phyloP scores from a whole-genome alignment of 2,797 vertebrate species.

The Erethizon dorsatum region DNA sequence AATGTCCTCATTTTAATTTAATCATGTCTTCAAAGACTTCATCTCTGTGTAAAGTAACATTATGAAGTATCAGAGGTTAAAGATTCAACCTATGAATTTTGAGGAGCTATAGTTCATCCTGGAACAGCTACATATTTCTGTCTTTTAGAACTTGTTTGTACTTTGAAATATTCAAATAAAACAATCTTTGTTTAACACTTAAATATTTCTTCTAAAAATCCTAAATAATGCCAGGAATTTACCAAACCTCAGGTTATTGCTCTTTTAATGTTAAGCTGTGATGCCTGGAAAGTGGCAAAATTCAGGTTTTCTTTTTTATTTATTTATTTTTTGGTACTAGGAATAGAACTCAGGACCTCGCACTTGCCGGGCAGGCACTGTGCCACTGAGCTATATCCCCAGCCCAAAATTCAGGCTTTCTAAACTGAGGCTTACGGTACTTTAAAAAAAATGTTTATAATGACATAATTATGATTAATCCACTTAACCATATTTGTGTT shows the following conservation, averaged over 20 bases:
- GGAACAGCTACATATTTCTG: neutral
- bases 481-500: neutral
- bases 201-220: slow-evolving; percentile 54
- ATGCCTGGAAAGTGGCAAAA: neutral
- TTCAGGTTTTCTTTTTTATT: neutral
- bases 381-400: no score
- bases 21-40: neutral
- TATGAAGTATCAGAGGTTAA: neutral
- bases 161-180: neutral
- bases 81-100: neutral
- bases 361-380: no score
- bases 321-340: no score
- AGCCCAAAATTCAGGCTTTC: neutral
- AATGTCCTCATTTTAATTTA: neutral
- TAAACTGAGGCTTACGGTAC: slow-evolving; percentile 29
- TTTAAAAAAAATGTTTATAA: neutral
- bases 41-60: neutral
- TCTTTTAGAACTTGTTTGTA: slow-evolving; percentile 39
- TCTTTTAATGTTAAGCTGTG: slow-evolving; percentile 34
- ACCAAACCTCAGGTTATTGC: neutral
- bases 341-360: no score
- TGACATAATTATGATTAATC: slow-evolving; percentile 17
- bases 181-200: neutral
- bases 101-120: neutral
- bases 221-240: slow-evolving; percentile 32